Conservation (phyloP, 2,113 vertebrate species). For the Hystrix cristata region DNA sequence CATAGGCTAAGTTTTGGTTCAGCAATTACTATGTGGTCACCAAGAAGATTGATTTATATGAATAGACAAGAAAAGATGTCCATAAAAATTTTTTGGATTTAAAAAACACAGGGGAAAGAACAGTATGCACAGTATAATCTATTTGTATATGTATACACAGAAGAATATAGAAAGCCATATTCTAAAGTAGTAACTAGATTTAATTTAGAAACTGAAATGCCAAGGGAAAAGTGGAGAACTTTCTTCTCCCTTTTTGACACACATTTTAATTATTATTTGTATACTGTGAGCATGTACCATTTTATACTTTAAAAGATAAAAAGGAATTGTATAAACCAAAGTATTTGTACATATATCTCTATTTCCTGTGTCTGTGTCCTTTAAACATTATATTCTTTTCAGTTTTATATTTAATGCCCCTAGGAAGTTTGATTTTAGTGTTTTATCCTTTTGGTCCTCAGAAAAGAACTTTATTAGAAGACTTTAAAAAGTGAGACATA, state of each 20-base stretch:
- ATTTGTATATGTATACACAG: neutral
- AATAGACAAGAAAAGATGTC: conserved; percentile 22
- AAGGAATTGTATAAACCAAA: conserved; percentile 35
- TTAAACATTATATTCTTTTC: conserved; percentile 3
- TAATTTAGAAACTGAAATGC: conserved; percentile 20
- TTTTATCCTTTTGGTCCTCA: neutral
- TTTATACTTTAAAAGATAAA: conserved; percentile 51
- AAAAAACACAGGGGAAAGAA: neutral
- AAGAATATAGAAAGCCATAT: neutral
- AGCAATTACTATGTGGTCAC: neutral
- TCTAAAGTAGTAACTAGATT: conserved; percentile 23
- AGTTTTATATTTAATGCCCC: conserved; percentile 20
- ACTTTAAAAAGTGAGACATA: neutral
- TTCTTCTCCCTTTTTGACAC: neutral
- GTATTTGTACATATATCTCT: neutral
- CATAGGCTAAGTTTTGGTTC: neutral
- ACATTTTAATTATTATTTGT: conserved; percentile 34
- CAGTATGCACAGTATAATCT: neutral
- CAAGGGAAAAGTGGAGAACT: neutral
- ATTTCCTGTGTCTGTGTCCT: neutral
- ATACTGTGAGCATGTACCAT: neutral
- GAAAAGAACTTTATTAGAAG: conserved; percentile 6
- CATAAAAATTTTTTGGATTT: conserved; percentile 15
- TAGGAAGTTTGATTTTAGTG: conserved; percentile 2
- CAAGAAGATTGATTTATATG: conserved; percentile 22